phyloP scores from a whole-genome alignment of 2,888 invertebrate genomes.

The Metopia argyrocephala region DNA sequence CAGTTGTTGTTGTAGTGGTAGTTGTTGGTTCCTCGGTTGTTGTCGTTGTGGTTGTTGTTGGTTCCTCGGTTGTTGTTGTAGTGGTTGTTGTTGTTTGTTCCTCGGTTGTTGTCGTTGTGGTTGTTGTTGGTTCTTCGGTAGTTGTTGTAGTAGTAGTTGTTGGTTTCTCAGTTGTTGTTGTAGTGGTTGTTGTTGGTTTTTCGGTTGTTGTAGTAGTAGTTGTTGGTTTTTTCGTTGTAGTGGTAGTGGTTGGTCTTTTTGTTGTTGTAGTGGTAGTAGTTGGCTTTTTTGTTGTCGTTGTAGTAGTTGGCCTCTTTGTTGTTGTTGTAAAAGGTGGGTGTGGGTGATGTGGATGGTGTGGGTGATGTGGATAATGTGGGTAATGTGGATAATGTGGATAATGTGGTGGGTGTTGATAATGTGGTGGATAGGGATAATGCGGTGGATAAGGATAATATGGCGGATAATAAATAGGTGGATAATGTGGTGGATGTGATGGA shows the following conservation, averaged over 20 bases:
- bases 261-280: not conserved
- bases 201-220: not conserved
- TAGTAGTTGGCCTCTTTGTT: not conserved
- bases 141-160: not conserved
- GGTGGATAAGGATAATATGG: not conserved
- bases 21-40: not conserved
- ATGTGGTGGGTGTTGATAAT: not conserved
- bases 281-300: not conserved
- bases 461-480: constrained; percentile 20
- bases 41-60: not conserved
- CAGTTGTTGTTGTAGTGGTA: not conserved
- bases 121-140: not conserved
- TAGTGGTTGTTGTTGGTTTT: not conserved
- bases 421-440: not conserved
- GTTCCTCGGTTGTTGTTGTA: not conserved
- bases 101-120: not conserved
- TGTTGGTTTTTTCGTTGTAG: not conserved
- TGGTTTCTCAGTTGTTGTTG: not conserved
- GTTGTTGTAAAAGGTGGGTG: not conserved
- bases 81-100: not conserved
- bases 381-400: not conserved
- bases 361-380: too few relatives aligned
- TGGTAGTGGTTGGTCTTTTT: not conserved
- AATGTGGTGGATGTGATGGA: not conserved
- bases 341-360: not conserved